Evolutionary conservation across 2,113 vertebrate genomes (phyloP), one percentile per base, ranked within the genome.

Genomic region (Illadopsis cleaveri): DNA sequence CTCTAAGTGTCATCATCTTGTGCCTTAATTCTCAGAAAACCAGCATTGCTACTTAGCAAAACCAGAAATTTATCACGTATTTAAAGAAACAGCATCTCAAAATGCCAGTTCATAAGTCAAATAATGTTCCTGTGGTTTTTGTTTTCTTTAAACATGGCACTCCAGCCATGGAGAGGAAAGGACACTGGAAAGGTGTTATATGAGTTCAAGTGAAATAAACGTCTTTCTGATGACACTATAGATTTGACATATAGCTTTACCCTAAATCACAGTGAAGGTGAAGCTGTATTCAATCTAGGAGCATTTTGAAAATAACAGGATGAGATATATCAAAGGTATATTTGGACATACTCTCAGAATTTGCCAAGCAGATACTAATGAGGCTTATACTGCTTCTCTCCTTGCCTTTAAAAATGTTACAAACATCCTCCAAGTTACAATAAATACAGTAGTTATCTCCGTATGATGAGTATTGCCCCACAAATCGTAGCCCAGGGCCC

Each of bases 131-230:
- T 30, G 5, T 38, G 4, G 5, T 8, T 12, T 66, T 70, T 88
- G 18, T 91, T 81, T 77, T 78, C 71, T 86, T 66, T 2, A 57
- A 84, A 50, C 2, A 1, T 53, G 22, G 21, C 15, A 42, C 5
- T 69, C 31, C 28, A 72, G 37, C 12, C 13, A 48, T 61, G 70
- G 8, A 50, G 30, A 50, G 8, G 14, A 64, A 42, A 53, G 37
- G 37, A 94, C 64, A 51, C 38, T 70, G 35, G 20, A 70, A 47
- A 82, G 23, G 25, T 93, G 92, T 94, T 82, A 42, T 58, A 76
- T 45, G 51, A n/a, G 53, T 93, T 82, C 64, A 70, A 75, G 66
- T 42, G 73, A 96, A 95, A 95, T 81, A 81, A 96, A 90, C 45
- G 91, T 69, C 38, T 86, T 69, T 79, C 38, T 86, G 72, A 84